Evolutionary conservation across 2,797 vertebrate genomes (phyloP), one percentile per base, ranked within the genome.

Genomic region (Callimico goeldii): DNA sequence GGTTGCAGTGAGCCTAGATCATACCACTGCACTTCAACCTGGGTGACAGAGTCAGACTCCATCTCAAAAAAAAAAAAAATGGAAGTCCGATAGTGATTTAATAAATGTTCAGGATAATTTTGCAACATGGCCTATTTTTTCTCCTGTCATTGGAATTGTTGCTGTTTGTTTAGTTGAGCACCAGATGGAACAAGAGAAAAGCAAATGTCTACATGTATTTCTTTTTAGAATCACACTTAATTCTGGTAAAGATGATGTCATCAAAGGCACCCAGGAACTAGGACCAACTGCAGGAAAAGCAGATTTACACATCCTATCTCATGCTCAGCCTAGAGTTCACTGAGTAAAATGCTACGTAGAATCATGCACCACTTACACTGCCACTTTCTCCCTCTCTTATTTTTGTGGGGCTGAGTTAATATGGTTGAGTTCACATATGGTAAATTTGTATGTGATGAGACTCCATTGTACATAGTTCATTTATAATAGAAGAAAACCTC

Each of bases 161-260:
- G 48, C 46, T 77, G 9, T 57, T 85, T 85, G 48, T 77, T 28
- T 7, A 12, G 7, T 3, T 39, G 30, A 76, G 48, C 87, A 70
- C 33, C 48, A 94, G 73, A 79, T 57, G 33, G 33, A 64, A 48
- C 70, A 43, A 36, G 13, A 36, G 36, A 64, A 64, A 83, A 55
- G 46, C 70, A 67, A 55, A 7, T 15, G 24, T 77, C 55, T 84
- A 67, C 72, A 30, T 57, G 7, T 4, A 9, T 67, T 43, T 88
- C 79, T 82, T 88, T 57, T 94, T 61, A 14, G 55, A 89, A 50
- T 61, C 57, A 76, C 43, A 75, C 24, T n/a, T 52, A 76, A n/a
- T 33, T 14, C 73, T 7, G 5, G 24, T 39, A 67, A 73, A 73
- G 67, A n/a, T 10, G 46, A 83, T 30, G 12, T 10, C 7, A 77